phyloP scores from a whole-genome alignment of 2,797 vertebrate genomes.

The Lutra lutra region DNA sequence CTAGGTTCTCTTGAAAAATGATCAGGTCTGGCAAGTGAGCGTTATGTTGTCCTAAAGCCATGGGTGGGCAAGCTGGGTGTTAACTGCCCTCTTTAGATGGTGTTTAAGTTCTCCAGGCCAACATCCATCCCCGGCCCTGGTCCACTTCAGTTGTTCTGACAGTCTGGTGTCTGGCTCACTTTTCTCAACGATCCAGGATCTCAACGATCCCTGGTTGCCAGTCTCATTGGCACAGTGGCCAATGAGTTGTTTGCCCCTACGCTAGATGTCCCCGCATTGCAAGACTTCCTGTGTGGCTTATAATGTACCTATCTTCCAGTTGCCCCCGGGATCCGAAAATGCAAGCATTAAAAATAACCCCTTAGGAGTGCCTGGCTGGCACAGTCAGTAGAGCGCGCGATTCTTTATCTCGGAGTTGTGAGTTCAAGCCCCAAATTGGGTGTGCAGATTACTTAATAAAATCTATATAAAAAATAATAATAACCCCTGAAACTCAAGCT shows the following conservation, averaged over 20 bases:
- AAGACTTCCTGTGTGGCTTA: not conserved
- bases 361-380: not conserved
- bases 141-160: not conserved
- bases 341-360: not conserved
- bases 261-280: not conserved
- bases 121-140: not conserved
- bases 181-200: not conserved
- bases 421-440: not conserved
- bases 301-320: not conserved
- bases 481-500: not conserved
- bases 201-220: not conserved
- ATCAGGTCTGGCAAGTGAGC: not conserved
- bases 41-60: not conserved
- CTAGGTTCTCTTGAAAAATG: slow-evolving; percentile 3
- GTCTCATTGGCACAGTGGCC: not conserved
- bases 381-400: not conserved
- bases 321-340: slow-evolving; percentile 20
- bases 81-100: not conserved
- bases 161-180: not conserved
- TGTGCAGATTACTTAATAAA: not conserved
- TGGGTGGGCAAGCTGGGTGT: not conserved
- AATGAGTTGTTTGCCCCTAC: not conserved
- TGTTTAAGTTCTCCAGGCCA: not conserved
- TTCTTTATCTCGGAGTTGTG: not conserved
- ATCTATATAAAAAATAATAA: not conserved